Conservation (phyloP, 2,888 invertebrate genomes). For the Melanargia galathea region DNA sequence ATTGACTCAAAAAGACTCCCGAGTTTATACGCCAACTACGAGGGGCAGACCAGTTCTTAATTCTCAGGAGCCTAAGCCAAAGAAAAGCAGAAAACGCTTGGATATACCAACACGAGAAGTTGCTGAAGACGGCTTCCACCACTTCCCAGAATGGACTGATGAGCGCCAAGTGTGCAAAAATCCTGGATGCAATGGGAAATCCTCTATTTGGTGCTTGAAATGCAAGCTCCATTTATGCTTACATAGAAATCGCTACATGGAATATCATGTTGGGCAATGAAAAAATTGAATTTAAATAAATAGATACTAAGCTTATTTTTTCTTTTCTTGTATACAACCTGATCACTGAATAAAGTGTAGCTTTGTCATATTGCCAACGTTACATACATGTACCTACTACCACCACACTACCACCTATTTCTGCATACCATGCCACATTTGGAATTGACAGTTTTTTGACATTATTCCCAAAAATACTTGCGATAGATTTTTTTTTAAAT, state of each 20-base stretch:
- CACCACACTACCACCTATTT: not conserved
- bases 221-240: constrained; percentile 5
- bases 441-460: not conserved
- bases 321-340: not conserved
- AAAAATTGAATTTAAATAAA: not conserved
- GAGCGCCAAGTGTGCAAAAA: constrained; percentile 2
- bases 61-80: not conserved
- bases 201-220: not conserved
- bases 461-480: too few relatives aligned
- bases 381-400: not conserved
- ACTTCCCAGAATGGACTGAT: not conserved
- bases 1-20: not conserved
- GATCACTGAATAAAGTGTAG: not conserved
- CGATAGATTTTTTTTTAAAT: too few relatives aligned
- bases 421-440: not conserved
- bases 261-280: not conserved
- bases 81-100: not conserved
- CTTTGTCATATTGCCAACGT: not conserved
- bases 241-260: not conserved
- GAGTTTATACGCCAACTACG: not conserved
- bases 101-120: not conserved
- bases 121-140: not conserved
- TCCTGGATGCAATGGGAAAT: constrained; percentile 3
- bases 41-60: not conserved
- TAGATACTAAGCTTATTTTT: not conserved